Evolutionary conservation across 1,140 invertebrate genomes (phyloP).

Genomic region (Varroa destructor): DNA sequence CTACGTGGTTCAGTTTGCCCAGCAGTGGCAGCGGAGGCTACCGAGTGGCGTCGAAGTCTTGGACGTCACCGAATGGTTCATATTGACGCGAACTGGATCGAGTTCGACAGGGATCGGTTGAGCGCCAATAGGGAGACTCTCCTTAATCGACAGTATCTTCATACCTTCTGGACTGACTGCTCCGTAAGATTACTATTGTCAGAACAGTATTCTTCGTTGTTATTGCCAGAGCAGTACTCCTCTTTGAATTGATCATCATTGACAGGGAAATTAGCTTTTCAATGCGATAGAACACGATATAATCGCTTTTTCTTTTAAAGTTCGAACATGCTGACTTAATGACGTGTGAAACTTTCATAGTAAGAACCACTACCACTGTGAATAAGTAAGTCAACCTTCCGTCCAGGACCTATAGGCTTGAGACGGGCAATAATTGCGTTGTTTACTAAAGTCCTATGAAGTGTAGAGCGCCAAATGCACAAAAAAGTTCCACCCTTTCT

Average conservation of each 20-base stretch:
- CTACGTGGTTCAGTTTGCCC: slow-evolving; percentile 20
- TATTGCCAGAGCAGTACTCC: too few species aligned
- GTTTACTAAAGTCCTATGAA: too few species aligned
- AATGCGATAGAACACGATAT: slow-evolving; percentile 11
- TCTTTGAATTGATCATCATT: background rate
- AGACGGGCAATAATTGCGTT: too few species aligned
- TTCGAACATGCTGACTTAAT: too few species aligned
- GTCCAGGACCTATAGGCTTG: too few species aligned
- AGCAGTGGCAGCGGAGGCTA: slow-evolving; percentile 5
- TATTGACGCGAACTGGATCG: slow-evolving; percentile 67
- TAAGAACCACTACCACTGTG: too few species aligned
- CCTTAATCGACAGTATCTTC: slow-evolving; percentile 71
- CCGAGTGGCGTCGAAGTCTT: slow-evolving; percentile 9
- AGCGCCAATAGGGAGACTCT: slow-evolving; percentile 55
- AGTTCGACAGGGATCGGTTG: slow-evolving; percentile 48
- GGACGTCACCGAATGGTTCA: slow-evolving; percentile 47
- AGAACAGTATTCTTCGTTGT: background rate
- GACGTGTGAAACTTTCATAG: too few species aligned
- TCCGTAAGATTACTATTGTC: slow-evolving; percentile 48
- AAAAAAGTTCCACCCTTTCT: too few species aligned
- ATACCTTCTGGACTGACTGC: slow-evolving; percentile 90
- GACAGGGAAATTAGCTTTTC: slow-evolving; percentile 18
- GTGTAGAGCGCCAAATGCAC: too few species aligned
- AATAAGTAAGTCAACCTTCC: too few species aligned
- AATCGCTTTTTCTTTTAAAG: too few species aligned